phyloP scores from a whole-genome alignment of 2,888 invertebrate genomes.

The Drosophila ustulata region DNA sequence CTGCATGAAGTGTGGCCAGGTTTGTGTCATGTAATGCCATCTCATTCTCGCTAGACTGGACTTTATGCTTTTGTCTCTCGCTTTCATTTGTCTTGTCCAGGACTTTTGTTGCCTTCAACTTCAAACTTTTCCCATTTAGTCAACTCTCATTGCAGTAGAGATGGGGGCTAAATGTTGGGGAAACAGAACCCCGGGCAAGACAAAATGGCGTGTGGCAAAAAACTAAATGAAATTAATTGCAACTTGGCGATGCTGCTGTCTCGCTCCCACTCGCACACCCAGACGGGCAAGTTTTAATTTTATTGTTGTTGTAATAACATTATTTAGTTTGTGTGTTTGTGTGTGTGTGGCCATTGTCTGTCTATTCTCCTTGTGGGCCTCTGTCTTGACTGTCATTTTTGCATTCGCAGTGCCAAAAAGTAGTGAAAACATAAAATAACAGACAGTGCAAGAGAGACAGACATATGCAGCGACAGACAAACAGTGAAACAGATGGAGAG shows the following conservation, averaged over 20 bases:
- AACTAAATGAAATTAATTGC: constrained; percentile 81
- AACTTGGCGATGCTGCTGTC: constrained; percentile 58
- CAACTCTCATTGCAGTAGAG: constrained; percentile 47
- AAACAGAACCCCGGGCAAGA: constrained; percentile 22
- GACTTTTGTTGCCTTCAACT: constrained; percentile 74
- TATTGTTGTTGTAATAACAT: constrained; percentile 78
- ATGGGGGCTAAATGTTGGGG: neutral
- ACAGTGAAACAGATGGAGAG: neutral
- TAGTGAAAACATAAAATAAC: constrained; percentile 68
- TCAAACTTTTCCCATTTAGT: constrained; percentile 81
- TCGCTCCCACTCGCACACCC: constrained; percentile 34
- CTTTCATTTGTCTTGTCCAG: constrained; percentile 71
- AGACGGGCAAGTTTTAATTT: constrained; percentile 68
- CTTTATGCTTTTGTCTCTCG: constrained; percentile 40
- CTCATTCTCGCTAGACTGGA: constrained; percentile 27
- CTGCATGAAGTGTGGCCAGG: constrained; percentile 11
- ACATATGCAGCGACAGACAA: neutral
- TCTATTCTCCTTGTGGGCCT: constrained; percentile 22
- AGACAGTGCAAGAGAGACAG: constrained; percentile 35
- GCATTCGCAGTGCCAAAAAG: constrained; percentile 63
- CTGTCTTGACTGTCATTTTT: constrained; percentile 66
- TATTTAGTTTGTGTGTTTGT: constrained; percentile 65
- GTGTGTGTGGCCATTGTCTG: constrained; percentile 42
- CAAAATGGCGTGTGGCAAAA: constrained; percentile 72
- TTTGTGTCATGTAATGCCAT: constrained; percentile 13